Evolutionary conservation across 1,140 invertebrate species (phyloP).

Genomic region (Drosophila suzukii): DNA sequence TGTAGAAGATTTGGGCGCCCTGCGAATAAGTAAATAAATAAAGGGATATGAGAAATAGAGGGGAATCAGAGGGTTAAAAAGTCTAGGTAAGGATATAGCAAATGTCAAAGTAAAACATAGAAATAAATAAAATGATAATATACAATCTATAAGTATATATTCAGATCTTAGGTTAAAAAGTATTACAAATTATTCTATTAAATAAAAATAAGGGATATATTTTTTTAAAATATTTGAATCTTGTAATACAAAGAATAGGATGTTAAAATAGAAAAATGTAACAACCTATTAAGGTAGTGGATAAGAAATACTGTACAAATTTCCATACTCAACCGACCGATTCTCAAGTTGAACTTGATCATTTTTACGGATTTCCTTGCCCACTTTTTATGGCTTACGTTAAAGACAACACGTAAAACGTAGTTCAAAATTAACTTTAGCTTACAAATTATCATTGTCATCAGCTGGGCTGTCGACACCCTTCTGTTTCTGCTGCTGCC

Average conservation of each 20-base stretch:
- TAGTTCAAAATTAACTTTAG: slow-evolving; percentile 15
- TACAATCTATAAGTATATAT: too few species aligned
- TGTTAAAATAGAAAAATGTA: too few species aligned
- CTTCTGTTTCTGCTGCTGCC: slow-evolving; percentile 19
- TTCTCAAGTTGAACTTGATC: slow-evolving; percentile 30
- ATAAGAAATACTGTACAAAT: not conserved
- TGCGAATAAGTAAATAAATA: not conserved
- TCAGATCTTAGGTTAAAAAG: too few species aligned
- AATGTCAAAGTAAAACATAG: not conserved
- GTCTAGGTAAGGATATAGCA: not conserved
- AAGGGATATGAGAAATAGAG: not conserved
- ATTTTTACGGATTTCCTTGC: slow-evolving; percentile 25
- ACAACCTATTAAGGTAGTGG: too few species aligned
- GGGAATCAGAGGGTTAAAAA: not conserved
- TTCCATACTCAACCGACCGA: not conserved
- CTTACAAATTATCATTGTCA: slow-evolving; percentile 44
- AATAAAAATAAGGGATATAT: too few species aligned
- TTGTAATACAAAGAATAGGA: too few species aligned
- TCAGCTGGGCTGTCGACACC: slow-evolving; percentile 22
- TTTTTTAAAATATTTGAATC: too few species aligned
- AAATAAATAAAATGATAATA: too few species aligned
- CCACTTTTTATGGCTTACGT: slow-evolving; percentile 36
- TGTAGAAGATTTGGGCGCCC: not conserved
- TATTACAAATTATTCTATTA: too few species aligned
- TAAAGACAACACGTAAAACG: slow-evolving; percentile 22